phyloP scores from a whole-genome alignment of 2,113 vertebrate species.

The Festucalex cinctus region DNA sequence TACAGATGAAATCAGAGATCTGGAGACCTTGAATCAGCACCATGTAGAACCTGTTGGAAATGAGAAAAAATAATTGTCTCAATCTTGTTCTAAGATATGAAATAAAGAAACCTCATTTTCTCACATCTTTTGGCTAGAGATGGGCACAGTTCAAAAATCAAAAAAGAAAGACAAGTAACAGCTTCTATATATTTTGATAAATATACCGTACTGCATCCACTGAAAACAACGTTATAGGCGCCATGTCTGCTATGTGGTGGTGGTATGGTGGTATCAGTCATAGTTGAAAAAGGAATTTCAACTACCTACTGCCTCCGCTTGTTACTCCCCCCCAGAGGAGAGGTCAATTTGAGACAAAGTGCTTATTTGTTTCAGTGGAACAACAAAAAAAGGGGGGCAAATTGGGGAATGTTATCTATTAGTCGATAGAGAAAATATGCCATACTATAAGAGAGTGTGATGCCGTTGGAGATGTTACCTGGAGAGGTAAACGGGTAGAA shows the following conservation, averaged over 20 bases:
- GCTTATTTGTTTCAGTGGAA: too few species aligned
- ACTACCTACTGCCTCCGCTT: neutral
- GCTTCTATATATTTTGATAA: too few species aligned
- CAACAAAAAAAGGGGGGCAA: too few species aligned
- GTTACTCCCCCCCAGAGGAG: neutral
- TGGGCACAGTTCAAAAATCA: neutral
- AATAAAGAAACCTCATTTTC: neutral
- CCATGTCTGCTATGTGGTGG: too few species aligned
- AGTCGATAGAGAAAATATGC: neutral
- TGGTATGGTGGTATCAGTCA: too few species aligned
- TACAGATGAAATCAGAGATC: slow-evolving; percentile 91
- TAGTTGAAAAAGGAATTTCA: neutral
- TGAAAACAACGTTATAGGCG: too few species aligned
- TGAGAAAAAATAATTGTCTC: neutral
- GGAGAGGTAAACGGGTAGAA: slow-evolving; percentile 94
- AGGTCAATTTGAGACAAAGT: too few species aligned
- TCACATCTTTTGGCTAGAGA: neutral
- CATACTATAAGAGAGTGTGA: neutral
- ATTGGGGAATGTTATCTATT: neutral
- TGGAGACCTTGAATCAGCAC: slow-evolving; percentile 97
- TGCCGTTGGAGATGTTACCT: slow-evolving; percentile 71
- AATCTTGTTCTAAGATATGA: neutral
- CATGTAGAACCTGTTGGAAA: slow-evolving; percentile 93
- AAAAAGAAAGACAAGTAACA: neutral
- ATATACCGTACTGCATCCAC: too few species aligned